Evolutionary conservation across 1,140 invertebrate species (phyloP).

Genomic region (Tetramorium simillimum): DNA sequence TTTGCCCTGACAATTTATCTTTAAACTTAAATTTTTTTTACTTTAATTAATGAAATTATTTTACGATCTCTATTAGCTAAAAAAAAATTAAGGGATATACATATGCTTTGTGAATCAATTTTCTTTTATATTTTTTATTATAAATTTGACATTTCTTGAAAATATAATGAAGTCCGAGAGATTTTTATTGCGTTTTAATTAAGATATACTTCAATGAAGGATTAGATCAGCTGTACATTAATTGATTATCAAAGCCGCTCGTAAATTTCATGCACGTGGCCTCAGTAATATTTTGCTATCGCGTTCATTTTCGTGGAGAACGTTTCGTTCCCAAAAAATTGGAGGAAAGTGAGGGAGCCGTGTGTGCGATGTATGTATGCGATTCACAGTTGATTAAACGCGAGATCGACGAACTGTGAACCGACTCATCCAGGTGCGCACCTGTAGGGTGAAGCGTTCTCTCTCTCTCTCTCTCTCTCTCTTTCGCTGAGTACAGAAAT

Average conservation of each 20-base stretch:
- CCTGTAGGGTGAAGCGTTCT: conserved; percentile 47
- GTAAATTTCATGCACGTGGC: neutral
- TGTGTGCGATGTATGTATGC: conserved; percentile 42
- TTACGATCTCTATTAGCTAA: neutral
- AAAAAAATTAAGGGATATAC: neutral
- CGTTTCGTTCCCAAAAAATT: conserved; percentile 25
- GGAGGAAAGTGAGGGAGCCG: neutral
- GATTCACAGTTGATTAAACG: conserved; percentile 79
- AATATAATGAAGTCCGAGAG: neutral
- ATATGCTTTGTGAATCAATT: neutral
- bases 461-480: neutral
- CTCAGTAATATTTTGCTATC: neutral
- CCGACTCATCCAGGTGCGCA: conserved; percentile 77
- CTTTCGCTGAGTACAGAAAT: conserved; percentile 49
- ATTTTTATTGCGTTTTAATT: neutral
- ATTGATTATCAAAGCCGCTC: neutral
- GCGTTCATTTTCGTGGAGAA: neutral
- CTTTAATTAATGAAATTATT: neutral
- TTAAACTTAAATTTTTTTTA: neutral
- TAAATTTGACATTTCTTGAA: neutral
- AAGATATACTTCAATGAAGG: neutral
- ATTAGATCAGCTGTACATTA: neutral
- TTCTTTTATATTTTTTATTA: neutral
- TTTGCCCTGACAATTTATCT: neutral
- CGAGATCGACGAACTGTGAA: conserved; percentile 77